Evolutionary conservation across 2,113 vertebrate genomes (phyloP).

Genomic region (Loxodonta africana): DNA sequence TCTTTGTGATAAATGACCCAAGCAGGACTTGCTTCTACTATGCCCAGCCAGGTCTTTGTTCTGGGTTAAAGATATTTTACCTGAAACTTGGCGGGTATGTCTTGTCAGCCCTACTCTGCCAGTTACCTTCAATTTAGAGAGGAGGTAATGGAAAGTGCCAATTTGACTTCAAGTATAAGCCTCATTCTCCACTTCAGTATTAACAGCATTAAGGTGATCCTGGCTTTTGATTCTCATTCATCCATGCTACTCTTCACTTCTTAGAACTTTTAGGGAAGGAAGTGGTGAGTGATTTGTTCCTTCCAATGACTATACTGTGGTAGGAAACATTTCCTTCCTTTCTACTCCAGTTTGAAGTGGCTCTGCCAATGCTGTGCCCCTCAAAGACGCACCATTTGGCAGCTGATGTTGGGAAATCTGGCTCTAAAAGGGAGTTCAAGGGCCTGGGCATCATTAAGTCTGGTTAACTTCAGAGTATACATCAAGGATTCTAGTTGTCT

Average conservation of each 20-base stretch:
- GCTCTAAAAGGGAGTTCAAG: conserved; percentile 88
- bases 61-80: neutral
- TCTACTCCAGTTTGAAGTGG: neutral
- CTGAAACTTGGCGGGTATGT: neutral
- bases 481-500: conserved; percentile 89
- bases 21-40: neutral
- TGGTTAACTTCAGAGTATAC: conserved; percentile 87
- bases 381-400: conserved; percentile 75
- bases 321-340: neutral
- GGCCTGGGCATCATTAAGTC: conserved; percentile 89
- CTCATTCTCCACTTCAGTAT: neutral
- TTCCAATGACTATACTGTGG: neutral
- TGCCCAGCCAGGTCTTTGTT: neutral
- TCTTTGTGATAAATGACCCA: neutral
- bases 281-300: neutral
- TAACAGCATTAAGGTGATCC: neutral
- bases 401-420: conserved; percentile 89
- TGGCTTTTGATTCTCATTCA: neutral
- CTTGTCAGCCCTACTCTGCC: neutral
- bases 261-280: neutral
- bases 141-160: neutral
- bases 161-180: neutral
- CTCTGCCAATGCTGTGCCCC: neutral
- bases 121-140: neutral
- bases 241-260: neutral